Percentiles rank a stretch among this genome's conserved stretches.
phyloP scores from a whole-genome alignment of 2,113 vertebrate genomes.

The Corythornis madagascariensis region DNA sequence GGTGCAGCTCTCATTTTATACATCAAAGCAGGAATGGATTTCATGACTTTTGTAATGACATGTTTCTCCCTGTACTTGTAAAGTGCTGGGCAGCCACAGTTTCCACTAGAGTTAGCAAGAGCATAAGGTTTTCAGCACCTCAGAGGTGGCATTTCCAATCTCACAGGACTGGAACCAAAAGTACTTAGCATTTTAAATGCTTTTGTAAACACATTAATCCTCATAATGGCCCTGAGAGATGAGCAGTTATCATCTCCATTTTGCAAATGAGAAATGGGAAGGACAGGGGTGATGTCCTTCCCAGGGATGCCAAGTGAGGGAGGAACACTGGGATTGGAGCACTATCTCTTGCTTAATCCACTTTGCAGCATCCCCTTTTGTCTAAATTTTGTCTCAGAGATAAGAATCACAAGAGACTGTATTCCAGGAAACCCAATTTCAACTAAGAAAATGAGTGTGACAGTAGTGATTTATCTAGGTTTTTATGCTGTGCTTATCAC shows the following conservation, averaged over 20 bases:
- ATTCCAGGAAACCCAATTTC: background rate
- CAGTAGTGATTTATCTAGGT: background rate
- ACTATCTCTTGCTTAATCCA: conserved; percentile 49
- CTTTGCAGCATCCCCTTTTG: background rate
- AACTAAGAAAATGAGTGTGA: background rate
- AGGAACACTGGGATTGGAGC: conserved; percentile 45
- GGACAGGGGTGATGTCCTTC: conserved; percentile 39
- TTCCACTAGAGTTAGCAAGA: conserved; percentile 53
- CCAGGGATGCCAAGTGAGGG: background rate
- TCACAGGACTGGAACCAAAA: conserved; percentile 50
- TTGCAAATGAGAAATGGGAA: conserved; percentile 60
- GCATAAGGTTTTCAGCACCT: conserved; percentile 42
- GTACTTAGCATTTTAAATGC: conserved; percentile 62
- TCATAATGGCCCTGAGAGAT: conserved; percentile 61
- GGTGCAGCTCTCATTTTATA: background rate
- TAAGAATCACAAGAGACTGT: background rate
- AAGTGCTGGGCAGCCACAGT: conserved; percentile 6
- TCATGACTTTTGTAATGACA: conserved; percentile 1
- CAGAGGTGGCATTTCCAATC: conserved; percentile 34
- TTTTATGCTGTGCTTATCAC: background rate
- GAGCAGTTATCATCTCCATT: conserved; percentile 60
- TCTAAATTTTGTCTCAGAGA: background rate
- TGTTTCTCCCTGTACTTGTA: background rate
- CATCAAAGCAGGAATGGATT: background rate
- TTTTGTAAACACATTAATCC: conserved; percentile 65